These are phyloP conservation scores for Acanthopleura granulata DNA, from an alignment of 2,888 invertebrate species.

Conservation along the genomic window DNA sequence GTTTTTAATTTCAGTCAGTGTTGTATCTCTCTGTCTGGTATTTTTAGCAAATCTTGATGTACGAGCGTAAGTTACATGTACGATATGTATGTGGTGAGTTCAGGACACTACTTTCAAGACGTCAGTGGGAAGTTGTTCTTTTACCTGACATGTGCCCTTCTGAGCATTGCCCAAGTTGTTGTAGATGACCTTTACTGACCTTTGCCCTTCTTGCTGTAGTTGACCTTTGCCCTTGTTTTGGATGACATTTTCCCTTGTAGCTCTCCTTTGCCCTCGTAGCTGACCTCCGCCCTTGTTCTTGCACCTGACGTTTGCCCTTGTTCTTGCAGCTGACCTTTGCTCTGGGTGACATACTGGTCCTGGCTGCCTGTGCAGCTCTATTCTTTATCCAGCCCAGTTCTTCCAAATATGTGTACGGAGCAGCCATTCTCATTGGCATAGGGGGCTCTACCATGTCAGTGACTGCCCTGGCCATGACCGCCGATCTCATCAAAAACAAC, in stretches of 20 bases:
- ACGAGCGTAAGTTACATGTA: too few species aligned
- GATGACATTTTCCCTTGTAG: neutral
- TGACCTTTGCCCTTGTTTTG: neutral
- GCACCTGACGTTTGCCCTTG: neutral
- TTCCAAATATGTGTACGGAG: slow-evolving; percentile 74
- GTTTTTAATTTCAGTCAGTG: too few species aligned
- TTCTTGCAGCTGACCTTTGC: slow-evolving; percentile 75
- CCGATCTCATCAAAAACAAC: slow-evolving; percentile 88
- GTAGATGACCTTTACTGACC: too few species aligned
- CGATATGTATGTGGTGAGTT: too few species aligned
- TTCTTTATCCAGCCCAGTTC: slow-evolving; percentile 68
- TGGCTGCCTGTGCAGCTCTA: slow-evolving; percentile 80
- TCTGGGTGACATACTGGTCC: slow-evolving; percentile 77
- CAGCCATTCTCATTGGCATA: slow-evolving; percentile 82
- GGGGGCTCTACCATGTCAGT: slow-evolving; percentile 89
- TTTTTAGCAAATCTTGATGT: too few species aligned
- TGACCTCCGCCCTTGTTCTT: neutral
- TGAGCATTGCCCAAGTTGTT: too few species aligned
- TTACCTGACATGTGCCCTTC: too few species aligned
- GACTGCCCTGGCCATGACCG: slow-evolving; percentile 88
- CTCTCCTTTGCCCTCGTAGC: too few species aligned
- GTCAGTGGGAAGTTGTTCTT: too few species aligned
- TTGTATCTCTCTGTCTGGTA: too few species aligned
- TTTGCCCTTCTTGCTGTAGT: neutral
- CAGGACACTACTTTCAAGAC: too few species aligned